phyloP scores from a whole-genome alignment of 2,113 vertebrate species.

The Osmerus eperlanus region DNA sequence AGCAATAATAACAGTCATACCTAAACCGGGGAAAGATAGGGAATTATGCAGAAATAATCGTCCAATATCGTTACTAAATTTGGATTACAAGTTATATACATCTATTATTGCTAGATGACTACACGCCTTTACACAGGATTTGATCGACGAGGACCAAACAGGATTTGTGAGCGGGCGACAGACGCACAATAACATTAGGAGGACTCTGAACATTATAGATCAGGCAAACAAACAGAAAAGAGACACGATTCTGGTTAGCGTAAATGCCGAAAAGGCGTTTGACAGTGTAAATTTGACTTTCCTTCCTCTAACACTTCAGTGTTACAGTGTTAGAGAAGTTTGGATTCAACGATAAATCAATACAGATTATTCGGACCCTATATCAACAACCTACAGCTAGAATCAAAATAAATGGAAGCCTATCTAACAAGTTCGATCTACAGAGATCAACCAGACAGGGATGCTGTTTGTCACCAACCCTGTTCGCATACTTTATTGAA shows the following conservation, averaged over 20 bases:
- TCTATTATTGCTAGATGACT: slow-evolving; percentile 12
- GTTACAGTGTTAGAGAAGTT: too few species aligned
- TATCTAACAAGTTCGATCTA: too few species aligned
- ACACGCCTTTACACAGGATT: neutral
- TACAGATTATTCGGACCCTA: neutral
- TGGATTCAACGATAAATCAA: too few species aligned
- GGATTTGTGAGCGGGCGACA: slow-evolving; percentile 19
- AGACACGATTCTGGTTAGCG: neutral
- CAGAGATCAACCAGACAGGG: too few species aligned
- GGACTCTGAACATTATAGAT: slow-evolving; percentile 4
- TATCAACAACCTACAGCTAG: neutral
- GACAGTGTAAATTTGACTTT: neutral
- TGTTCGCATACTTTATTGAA: too few species aligned
- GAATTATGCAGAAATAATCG: neutral
- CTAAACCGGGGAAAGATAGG: slow-evolving; percentile 14
- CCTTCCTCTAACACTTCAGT: too few species aligned
- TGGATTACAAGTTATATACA: slow-evolving; percentile 19
- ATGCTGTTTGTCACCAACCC: too few species aligned
- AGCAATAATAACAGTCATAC: too few species aligned
- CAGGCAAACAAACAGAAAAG: neutral
- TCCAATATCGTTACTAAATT: slow-evolving; percentile 18
- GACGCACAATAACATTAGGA: slow-evolving; percentile 19
- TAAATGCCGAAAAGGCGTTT: slow-evolving; percentile 20
- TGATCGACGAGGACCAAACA: neutral
- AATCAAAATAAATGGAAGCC: too few species aligned